Base-by-base conservation (phyloP, 2,113 vertebrate species). In the Odontophorus gujanensis region DNA sequence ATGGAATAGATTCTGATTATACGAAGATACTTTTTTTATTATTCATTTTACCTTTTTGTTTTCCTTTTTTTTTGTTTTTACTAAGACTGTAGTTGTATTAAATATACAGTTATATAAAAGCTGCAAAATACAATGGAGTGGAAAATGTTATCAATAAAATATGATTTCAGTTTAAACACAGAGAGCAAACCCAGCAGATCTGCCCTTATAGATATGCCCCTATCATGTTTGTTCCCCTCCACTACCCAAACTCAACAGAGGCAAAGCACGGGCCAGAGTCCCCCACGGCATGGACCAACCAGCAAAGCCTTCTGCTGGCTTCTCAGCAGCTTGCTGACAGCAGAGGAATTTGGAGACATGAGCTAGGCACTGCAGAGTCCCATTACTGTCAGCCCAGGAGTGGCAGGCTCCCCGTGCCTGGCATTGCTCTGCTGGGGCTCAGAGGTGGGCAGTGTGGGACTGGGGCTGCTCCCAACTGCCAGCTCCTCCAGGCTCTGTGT, bases 341-440 rank as follows among this genome's bases (percentile, higher is more conserved):
- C 65, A 81, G 59, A 83, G 59, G 36, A 69, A 51, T 74, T 58
- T 34, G 81, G 76, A 72, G 83, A 63, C 0, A 0, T n/a, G 3
- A 78, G 57, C 25, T 50, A 38, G 34, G 47, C 4, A 0, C 8
- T 67, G 80, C 86, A 59, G 32, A 2, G 17, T 42, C 50, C 59
- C 65, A 62, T 40, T 22, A 61, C 11, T 14, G 15, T 6, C 32
- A 68, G 66, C 42, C 36, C 73, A 38, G 67, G 15, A 65, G n/a
- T 12, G 24, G 11, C 55, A 53, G 28, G 8, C 22, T 10, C 65
- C 69, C 50, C 1, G 1, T 43, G 55, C 30, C 55, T 40, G 25
- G 20, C 11, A n/a, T 18, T 26, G 15, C 66, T 74, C 25, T 2
- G 0, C 0, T 1, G 1, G 2, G 34, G n/a, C 11, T 50, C 22